Percentiles rank a stretch among this genome's conserved stretches.
These are phyloP conservation scores for Philhelius pedissequus DNA, from an alignment of 2,888 invertebrate genomes.

Conservation along the genomic window DNA sequence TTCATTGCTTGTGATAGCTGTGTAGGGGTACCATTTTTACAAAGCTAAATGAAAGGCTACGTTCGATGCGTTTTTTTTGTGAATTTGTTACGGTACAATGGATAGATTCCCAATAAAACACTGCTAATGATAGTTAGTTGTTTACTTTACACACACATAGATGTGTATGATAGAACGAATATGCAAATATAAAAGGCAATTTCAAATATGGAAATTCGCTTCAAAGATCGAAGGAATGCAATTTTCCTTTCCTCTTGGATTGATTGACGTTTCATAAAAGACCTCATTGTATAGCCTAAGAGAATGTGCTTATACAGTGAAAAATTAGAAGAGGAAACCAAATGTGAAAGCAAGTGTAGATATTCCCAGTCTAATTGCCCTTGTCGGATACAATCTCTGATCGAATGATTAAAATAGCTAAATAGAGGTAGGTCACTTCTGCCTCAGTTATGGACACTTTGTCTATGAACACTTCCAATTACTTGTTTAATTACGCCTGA, in stretches of 20 bases:
- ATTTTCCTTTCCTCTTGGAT: not conserved
- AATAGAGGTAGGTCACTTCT: not conserved
- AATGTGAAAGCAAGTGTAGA: not conserved
- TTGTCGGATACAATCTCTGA: not conserved
- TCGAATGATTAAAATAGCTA: not conserved
- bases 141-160: no score
- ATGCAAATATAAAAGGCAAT: no score
- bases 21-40: no score
- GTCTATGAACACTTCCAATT: slow-evolving; percentile 64
- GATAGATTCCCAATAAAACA: no score
- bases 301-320: not conserved
- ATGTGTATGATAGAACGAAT: no score
- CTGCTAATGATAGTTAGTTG: no score
- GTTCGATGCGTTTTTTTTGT: no score
- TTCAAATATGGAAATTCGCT: not conserved
- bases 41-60: no score
- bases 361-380: not conserved
- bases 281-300: not conserved
- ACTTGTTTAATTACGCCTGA: slow-evolving; percentile 63
- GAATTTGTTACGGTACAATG: no score
- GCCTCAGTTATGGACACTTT: slow-evolving; percentile 55
- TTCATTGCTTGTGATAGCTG: no score
- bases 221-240: not conserved
- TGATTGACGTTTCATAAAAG: not conserved
- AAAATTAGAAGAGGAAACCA: not conserved